Evolutionary conservation across 1,140 invertebrate species (phyloP), one percentile per base, ranked within the genome.

Genomic region (Bombus pascuorum): DNA sequence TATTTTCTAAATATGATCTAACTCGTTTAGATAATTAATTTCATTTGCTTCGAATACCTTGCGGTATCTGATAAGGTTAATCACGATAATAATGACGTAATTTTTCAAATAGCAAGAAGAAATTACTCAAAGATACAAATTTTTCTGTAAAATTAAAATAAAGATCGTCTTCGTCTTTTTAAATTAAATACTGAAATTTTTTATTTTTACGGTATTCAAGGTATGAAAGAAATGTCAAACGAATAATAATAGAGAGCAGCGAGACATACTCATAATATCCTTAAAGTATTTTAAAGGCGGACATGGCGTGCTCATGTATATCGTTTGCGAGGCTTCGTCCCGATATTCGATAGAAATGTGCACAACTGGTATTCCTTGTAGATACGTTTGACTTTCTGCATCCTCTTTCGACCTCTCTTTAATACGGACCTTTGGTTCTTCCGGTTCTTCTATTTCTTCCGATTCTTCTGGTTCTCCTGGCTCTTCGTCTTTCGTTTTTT

Each of bases 301-400:
- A 57, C 77, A 87, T n/a, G 88, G 87, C 28, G 71, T 39, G 15
- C 88, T 85, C 75, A 91, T 91, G 28, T 91, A 92, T 74, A 92
- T 76, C 2, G 92, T 92, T 71, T 92, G 92, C 22, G 77, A 88
- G 10, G 86, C 89, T 81, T 92, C 87, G 34, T 92, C 88, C 5
- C 37, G 74, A n/a, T 89, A 87, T 68, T 86, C 62, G 2, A 85
- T 32, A 10, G 88, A 86, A 47, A 91, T 90, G 1, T 81, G 70
- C 18, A 92, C 90, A 25, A 37, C 79, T 4, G 89, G 81, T 39
- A 89, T 78, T 18, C 91, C 91, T 72, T 90, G 87, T 10, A 92
- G 47, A 73, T 88, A 92, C 4, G 92, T 92, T 85, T 92, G 92
- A 79, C 32, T 85, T 53, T 87, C 84, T 1, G 74, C 70, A n/a